Evolutionary conservation across 1,140 invertebrate species (phyloP).

Genomic region (Cataglyphis hispanica): DNA sequence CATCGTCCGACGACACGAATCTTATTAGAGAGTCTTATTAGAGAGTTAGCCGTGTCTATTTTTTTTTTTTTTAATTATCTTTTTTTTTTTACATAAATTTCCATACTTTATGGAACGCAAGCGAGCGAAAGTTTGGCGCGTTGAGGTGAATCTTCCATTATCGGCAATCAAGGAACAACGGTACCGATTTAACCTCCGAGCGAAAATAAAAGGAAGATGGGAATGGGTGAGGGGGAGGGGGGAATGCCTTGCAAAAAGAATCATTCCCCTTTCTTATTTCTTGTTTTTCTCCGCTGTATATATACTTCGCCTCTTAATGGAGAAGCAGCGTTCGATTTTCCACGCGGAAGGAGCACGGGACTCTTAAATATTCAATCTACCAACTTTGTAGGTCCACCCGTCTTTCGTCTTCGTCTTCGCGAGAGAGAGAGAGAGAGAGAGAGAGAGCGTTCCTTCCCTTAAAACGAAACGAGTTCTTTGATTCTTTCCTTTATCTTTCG

Average conservation of each 20-base stretch:
- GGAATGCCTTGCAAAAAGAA: conserved; percentile 5
- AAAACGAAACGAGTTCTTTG: conserved; percentile 64
- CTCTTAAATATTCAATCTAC: conserved; percentile 84
- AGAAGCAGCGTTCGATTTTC: conserved; percentile 83
- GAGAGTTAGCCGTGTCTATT: not conserved
- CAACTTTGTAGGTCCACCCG: conserved; percentile 56
- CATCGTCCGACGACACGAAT: no score
- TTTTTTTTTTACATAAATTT: not conserved
- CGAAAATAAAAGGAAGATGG: not conserved
- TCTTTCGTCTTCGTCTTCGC: conserved; percentile 27
- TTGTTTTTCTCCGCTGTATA: no score
- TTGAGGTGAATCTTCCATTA: conserved; percentile 37
- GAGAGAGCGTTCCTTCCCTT: conserved; percentile 18
- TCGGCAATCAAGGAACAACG: conserved; percentile 34
- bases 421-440: no score
- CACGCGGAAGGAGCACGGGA: conserved; percentile 70
- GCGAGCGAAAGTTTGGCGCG: not conserved
- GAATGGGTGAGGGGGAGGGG: no score
- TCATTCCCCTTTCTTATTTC: not conserved
- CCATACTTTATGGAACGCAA: not conserved
- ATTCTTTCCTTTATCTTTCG: conserved; percentile 56
- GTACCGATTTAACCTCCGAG: conserved; percentile 31
- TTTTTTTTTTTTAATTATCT: conserved; percentile 1
- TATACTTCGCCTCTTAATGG: conserved; percentile 78
- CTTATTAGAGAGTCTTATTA: no score